Conservation (phyloP, 1,140 invertebrate genomes). For the Teleopsis dalmanni region DNA sequence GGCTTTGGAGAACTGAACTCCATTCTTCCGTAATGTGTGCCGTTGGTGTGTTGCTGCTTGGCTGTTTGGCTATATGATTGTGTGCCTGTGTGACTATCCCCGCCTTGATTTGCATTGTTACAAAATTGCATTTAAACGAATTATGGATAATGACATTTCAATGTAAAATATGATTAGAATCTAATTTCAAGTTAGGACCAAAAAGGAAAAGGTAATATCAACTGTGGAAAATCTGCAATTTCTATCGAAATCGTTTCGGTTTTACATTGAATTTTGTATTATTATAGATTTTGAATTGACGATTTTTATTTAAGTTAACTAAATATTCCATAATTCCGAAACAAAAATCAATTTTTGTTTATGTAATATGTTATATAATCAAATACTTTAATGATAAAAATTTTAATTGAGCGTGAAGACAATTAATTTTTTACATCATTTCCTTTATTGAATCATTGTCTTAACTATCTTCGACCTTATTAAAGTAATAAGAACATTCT, state of each 20-base stretch:
- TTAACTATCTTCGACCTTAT: neutral
- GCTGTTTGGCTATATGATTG: neutral
- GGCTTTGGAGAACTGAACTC: neutral
- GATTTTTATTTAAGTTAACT: too few relatives aligned
- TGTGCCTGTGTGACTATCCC: neutral
- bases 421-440: neutral
- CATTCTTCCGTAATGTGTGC: neutral
- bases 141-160: constrained; percentile 5
- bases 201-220: neutral
- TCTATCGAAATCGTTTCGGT: too few relatives aligned
- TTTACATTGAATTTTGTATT: too few relatives aligned
- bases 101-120: neutral
- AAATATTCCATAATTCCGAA: too few relatives aligned
- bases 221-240: too few relatives aligned
- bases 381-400: neutral
- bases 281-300: too few relatives aligned
- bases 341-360: too few relatives aligned
- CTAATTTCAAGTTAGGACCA: neutral
- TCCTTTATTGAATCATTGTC: neutral
- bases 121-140: constrained; percentile 5
- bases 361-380: too few relatives aligned
- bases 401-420: neutral
- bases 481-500: neutral
- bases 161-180: constrained; percentile 2
- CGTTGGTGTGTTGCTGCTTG: too few relatives aligned